Conservation (phyloP, 2,113 vertebrate species). For the Pachycephala philippinensis region DNA sequence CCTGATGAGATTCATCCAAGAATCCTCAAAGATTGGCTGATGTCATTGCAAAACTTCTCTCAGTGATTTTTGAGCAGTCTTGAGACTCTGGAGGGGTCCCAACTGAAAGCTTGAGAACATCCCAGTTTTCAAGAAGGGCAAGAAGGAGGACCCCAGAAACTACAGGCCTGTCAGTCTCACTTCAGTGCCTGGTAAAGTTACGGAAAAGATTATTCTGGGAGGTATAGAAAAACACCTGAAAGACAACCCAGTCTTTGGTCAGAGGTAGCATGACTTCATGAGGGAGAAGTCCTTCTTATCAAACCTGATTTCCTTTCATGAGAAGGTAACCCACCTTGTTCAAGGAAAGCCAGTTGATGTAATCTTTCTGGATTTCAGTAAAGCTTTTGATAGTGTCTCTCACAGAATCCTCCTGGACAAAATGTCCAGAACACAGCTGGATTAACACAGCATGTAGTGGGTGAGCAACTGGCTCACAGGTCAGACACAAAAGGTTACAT, state of each 20-base stretch:
- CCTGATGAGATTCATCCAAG: neutral
- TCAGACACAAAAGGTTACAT: neutral
- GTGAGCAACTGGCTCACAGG: neutral
- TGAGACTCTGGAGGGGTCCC: neutral
- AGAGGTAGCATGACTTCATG: neutral
- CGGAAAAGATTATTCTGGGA: neutral
- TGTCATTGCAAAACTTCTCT: neutral
- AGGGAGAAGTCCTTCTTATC: neutral
- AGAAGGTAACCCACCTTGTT: neutral
- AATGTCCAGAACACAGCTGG: neutral
- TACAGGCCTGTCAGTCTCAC: neutral
- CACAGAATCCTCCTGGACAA: no score
- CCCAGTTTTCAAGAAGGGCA: neutral
- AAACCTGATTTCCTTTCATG: neutral
- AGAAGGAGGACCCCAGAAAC: neutral
- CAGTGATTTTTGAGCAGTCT: neutral
- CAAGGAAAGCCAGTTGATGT: neutral
- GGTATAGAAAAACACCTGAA: neutral
- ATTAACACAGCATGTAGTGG: neutral
- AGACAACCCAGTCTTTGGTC: accelerated
- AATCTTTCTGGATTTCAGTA: neutral
- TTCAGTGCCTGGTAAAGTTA: neutral
- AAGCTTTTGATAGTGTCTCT: neutral
- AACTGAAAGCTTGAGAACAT: neutral
- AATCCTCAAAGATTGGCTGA: neutral